These are phyloP conservation scores for Tursiops truncatus DNA, from an alignment of 2,113 vertebrate genomes.

Conservation along the genomic window DNA sequence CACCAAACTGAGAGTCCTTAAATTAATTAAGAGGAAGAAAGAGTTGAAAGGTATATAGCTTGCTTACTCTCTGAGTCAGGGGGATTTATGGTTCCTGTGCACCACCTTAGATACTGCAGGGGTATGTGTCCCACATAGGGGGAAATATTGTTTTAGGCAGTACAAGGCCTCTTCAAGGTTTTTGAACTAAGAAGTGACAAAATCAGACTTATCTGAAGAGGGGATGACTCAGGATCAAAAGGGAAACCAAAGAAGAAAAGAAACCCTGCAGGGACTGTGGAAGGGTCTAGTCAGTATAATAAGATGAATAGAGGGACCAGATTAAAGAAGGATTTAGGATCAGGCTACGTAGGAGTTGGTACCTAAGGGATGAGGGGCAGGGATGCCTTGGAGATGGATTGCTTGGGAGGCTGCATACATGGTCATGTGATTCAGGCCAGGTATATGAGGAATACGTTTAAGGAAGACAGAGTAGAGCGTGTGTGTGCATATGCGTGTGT, in stretches of 20 bases:
- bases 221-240: not conserved
- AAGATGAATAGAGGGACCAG: not conserved
- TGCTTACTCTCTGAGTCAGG: not conserved
- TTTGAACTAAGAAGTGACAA: not conserved
- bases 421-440: not conserved
- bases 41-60: not conserved
- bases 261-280: not conserved
- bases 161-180: not conserved
- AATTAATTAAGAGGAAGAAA: not conserved
- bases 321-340: not conserved
- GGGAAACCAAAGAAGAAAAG: not conserved
- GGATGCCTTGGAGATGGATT: not conserved
- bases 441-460: not conserved
- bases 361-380: not conserved
- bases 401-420: not conserved
- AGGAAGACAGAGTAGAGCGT: not conserved
- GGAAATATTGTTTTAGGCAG: not conserved
- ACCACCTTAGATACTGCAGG: not conserved
- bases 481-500: not conserved
- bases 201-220: not conserved
- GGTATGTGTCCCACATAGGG: no score
- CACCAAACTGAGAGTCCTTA: not conserved
- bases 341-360: not conserved
- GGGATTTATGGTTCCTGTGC: not conserved
- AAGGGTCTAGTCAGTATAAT: not conserved